Evolutionary conservation across 2,113 vertebrate species (phyloP), one percentile per base, ranked within the genome.

Genomic region (Rhombomys opimus): DNA sequence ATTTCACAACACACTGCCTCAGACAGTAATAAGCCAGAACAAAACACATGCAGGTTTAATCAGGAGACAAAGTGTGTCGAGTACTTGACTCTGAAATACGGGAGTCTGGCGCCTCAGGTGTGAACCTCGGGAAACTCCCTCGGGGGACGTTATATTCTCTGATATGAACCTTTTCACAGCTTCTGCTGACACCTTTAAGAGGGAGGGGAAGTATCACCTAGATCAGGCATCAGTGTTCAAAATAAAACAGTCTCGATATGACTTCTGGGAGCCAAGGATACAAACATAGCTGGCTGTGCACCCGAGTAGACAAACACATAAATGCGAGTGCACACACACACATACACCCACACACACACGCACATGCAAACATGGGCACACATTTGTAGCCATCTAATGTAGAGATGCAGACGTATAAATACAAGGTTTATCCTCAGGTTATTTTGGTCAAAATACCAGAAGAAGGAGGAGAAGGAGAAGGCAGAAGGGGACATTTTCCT

Each of bases 91-190:
- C 97, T 95, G 85, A 97, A 97, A 82, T 22, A 92, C 96, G 85
- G 88, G 97, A 97, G 96, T 96, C 94, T 98, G 96, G 88, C 96
- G 89, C 97, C 95, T 96, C 94, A 94, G 97, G 95, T 96, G 95
- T 35, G 17, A 92, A 46, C 94, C 90, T 95, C 61, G 13, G 63
- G 97, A 75, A 86, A 96, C 35, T 95, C 95, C 95, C 65, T 22
- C 22, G n/a, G 90, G 94, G 95, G 90, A 93, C 91, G 95, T 95
- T 96, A 93, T 4, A 54, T 78, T 87, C 80, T 96, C 92, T 95
- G 25, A 92, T 96, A 81, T 72, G 76, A 92, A 97, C 97, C 81
- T 95, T 95, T 95, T 96, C 94, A 87, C 93, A 96, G 95, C 92
- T 91, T 84, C 80, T 97, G 93, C 20, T 90, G 95, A 96, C 90